These are phyloP conservation scores for Triplophysa bombifrons DNA, from an alignment of 2,797 vertebrate species.

Conservation along the genomic window DNA sequence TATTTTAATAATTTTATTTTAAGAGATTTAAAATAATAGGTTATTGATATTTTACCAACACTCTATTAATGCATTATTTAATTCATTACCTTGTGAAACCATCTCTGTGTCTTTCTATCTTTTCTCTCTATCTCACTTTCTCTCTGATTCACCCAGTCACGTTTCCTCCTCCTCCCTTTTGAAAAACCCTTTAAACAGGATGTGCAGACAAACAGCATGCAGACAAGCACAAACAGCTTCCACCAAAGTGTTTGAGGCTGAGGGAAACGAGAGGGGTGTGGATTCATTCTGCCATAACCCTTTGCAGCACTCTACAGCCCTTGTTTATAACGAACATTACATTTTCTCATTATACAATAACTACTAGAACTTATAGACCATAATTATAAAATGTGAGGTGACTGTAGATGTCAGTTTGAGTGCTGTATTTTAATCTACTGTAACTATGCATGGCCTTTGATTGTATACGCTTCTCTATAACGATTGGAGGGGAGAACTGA, in stretches of 20 bases:
- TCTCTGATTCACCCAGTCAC: slow-evolving; percentile 28
- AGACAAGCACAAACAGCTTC: slow-evolving; percentile 42
- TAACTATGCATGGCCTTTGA: slow-evolving; percentile 54
- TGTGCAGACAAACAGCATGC: slow-evolving; percentile 32
- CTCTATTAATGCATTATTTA: slow-evolving; percentile 21
- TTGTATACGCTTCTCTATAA: slow-evolving; percentile 26
- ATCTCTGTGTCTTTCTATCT: not conserved
- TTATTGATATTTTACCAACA: slow-evolving; percentile 27
- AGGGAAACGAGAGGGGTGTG: slow-evolving; percentile 44
- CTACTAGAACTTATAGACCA: slow-evolving; percentile 3
- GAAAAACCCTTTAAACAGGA: slow-evolving; percentile 55
- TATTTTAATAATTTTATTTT: slow-evolving; percentile 41
- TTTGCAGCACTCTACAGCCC: not conserved
- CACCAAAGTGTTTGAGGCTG: slow-evolving; percentile 52
- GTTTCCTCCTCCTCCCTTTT: slow-evolving; percentile 45
- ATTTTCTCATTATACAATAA: slow-evolving; percentile 9
- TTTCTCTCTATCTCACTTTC: slow-evolving; percentile 29
- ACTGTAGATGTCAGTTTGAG: slow-evolving; percentile 9
- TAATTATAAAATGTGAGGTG: slow-evolving; percentile 7
- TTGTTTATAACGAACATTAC: not conserved
- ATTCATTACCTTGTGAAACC: not conserved
- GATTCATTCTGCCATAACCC: slow-evolving; percentile 16
- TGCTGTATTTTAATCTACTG: slow-evolving; percentile 24
- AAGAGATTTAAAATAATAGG: slow-evolving; percentile 9
- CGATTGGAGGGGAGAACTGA: slow-evolving; percentile 8